Evolutionary conservation across 1,140 invertebrate genomes (phyloP), one percentile per base, ranked within the genome.

Genomic region (Cydia strobilella): DNA sequence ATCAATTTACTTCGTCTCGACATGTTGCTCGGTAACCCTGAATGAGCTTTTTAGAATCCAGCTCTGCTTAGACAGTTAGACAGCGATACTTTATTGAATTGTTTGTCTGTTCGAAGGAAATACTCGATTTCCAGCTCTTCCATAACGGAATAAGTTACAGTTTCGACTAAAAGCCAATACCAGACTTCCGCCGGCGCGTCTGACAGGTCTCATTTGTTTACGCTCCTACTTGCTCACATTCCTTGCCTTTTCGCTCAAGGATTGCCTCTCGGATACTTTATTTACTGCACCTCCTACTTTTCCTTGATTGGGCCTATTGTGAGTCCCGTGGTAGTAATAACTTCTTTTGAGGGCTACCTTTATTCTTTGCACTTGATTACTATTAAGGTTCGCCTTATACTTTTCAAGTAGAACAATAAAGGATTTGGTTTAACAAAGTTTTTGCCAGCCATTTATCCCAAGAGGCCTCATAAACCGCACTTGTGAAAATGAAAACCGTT

Each of bases 31-130:
- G 13, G 25, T 66, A 66, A 69, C 27, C 35, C 65, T 35, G n/a
- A 59, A 69, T 69, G 35, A 42, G 65, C 5, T 39, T 69, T 69
- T 35, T 35, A 69, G 65, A 69, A 69, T 69, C 65, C 42, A 35
- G 65, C 65, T 15, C 65, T 18, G 65, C 65, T 69, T 69, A 31
- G 65, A 69, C 65, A 69, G 65, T 69, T 69, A 69, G 65, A 69
- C 65, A 69, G 65, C 65, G n/a, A 69, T 69, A 69, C 65, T 69
- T 69, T 69, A 69, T 69, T 69, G 65, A 69, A 69, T 69, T 69
- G 65, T 69, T 69, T 69, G 65, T 35, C 59, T 20, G 65, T 35
- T 39, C 15, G 27, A 31, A 69, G 15, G n/a, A 69, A 20, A 35
- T 13, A 13, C 9, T 35, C 65, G 31, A 66, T 27, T 66, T 42